These are phyloP conservation scores for Ibycter americanus DNA, from an alignment of 2,797 vertebrate genomes.

Conservation along the genomic window DNA sequence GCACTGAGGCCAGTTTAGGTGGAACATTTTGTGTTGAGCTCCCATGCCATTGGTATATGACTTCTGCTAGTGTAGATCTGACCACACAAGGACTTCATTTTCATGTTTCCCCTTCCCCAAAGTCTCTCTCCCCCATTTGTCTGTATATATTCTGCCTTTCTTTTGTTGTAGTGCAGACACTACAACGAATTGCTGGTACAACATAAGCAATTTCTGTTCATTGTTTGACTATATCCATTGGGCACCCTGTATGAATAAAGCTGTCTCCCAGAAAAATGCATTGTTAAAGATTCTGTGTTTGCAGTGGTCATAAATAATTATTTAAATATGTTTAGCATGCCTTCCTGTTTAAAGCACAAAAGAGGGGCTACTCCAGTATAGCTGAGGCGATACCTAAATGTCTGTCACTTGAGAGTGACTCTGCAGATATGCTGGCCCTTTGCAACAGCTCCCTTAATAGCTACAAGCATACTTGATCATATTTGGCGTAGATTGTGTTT, in stretches of 20 bases:
- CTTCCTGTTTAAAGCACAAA: not conserved
- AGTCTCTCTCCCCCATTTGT: not conserved
- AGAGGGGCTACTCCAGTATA: not conserved
- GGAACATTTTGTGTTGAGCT: not conserved
- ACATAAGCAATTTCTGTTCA: not conserved
- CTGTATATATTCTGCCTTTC: not conserved
- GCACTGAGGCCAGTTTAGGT: not conserved
- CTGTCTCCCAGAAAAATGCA: not conserved
- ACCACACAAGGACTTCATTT: not conserved
- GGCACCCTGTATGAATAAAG: not conserved
- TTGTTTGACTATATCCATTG: not conserved
- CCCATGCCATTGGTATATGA: rapidly evolving
- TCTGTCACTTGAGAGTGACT: not conserved
- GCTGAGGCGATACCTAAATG: not conserved
- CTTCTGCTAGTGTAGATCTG: not conserved
- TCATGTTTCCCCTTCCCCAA: not conserved
- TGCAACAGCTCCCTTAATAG: not conserved
- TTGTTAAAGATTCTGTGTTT: not conserved
- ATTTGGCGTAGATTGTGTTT: not conserved
- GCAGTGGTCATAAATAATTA: not conserved
- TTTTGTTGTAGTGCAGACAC: not conserved
- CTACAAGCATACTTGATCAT: not conserved
- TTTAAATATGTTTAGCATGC: not conserved
- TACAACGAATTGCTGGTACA: not conserved
- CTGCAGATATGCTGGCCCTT: not conserved